phyloP scores from a whole-genome alignment of 2,888 invertebrate species.

The Plusia festucae region DNA sequence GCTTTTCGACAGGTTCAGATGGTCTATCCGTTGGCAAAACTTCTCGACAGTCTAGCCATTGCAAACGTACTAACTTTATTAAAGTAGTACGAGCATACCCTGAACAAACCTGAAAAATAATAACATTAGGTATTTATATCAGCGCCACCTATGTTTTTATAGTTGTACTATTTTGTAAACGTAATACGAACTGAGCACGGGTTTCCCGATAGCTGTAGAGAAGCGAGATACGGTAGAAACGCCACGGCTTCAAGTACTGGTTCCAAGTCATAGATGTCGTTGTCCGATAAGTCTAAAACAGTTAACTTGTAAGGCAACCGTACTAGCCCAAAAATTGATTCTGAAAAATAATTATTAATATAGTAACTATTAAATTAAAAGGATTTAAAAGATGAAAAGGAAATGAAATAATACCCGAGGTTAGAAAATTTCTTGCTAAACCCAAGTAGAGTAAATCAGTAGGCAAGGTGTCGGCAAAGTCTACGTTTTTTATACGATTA shows the following conservation, averaged over 20 bases:
- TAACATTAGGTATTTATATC: background rate
- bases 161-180: slow-evolving; percentile 22
- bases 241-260: slow-evolving; percentile 75
- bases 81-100: slow-evolving; percentile 83
- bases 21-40: slow-evolving; percentile 75
- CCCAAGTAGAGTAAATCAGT: slow-evolving; percentile 84
- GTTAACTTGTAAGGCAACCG: slow-evolving; percentile 68
- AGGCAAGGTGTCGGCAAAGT: slow-evolving; percentile 76
- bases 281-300: slow-evolving; percentile 88
- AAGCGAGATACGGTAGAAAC: slow-evolving; percentile 75
- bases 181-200: slow-evolving; percentile 86
- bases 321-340: slow-evolving; percentile 61
- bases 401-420: slow-evolving; percentile 63
- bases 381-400: background rate
- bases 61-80: slow-evolving; percentile 76
- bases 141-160: slow-evolving; percentile 67
- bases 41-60: slow-evolving; percentile 87
- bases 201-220: slow-evolving; percentile 88
- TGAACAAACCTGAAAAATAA: slow-evolving; percentile 75
- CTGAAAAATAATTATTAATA: slow-evolving; percentile 61
- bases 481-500: slow-evolving; percentile 79
- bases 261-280: slow-evolving; percentile 88
- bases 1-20: slow-evolving; percentile 66
- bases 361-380: background rate
- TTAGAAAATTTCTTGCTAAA: slow-evolving; percentile 84